Evolutionary conservation across 2,113 vertebrate genomes (phyloP).

Genomic region (Gallinago paraguaiae): DNA sequence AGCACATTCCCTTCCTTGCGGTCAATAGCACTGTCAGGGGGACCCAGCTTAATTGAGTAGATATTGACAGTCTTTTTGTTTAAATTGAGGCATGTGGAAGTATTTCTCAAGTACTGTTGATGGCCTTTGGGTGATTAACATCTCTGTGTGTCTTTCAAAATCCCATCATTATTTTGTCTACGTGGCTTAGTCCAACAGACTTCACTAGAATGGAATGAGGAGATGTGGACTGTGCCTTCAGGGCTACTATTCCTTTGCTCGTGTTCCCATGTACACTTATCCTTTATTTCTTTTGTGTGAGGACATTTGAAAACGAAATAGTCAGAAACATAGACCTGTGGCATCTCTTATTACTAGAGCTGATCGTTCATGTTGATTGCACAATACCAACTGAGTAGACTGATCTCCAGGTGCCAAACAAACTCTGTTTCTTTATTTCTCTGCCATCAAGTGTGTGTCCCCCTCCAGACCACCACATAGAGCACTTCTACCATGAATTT

Average conservation of each 20-base stretch:
- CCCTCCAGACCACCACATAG: rapidly evolving
- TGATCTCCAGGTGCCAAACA: neutral
- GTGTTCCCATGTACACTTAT: neutral
- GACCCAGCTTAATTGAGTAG: slow-evolving; percentile 3
- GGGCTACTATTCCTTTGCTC: neutral
- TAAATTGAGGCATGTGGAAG: neutral
- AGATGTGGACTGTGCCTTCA: rapidly evolving
- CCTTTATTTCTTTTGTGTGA: neutral
- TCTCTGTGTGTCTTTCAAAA: neutral
- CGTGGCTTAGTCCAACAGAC: neutral
- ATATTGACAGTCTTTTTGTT: neutral
- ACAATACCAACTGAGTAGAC: neutral
- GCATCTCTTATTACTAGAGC: neutral
- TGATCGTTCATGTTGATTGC: neutral
- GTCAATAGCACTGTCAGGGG: neutral
- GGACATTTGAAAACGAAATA: neutral
- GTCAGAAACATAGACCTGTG: neutral
- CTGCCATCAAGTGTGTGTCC: neutral
- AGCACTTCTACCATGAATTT: neutral
- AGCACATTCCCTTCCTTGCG: neutral
- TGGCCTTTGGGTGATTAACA: neutral
- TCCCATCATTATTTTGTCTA: neutral
- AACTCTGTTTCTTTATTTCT: neutral
- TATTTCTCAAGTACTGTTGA: neutral
- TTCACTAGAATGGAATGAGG: neutral